Conservation (phyloP, 2,888 invertebrate species). For the Eucera pruinosa region DNA sequence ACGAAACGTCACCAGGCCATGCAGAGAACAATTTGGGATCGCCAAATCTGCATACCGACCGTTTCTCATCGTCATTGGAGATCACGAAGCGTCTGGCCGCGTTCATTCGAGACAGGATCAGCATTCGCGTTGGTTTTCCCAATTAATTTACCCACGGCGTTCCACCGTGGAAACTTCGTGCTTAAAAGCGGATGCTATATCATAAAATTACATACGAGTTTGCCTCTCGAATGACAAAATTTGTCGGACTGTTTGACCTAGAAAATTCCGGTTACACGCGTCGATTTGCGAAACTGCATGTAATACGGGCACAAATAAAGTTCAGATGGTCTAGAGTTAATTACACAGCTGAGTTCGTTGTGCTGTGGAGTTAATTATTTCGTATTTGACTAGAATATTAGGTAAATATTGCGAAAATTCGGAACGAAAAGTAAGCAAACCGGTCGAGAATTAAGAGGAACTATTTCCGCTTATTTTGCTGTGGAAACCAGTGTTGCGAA, state of each 20-base stretch:
- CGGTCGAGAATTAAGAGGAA: too few species aligned
- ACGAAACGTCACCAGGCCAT: constrained; percentile 41
- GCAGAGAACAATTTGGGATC: constrained; percentile 46
- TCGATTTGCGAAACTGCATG: too few species aligned
- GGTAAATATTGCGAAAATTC: too few species aligned
- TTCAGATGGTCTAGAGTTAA: not conserved
- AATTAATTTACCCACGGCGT: constrained; percentile 27
- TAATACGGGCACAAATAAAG: not conserved
- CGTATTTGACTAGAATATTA: too few species aligned
- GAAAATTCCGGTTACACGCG: not conserved
- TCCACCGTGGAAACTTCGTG: not conserved
- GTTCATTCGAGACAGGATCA: constrained; percentile 17
- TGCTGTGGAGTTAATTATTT: too few species aligned
- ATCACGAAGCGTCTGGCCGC: constrained; percentile 27
- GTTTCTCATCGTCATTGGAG: constrained; percentile 43
- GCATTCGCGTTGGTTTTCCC: constrained; percentile 7
- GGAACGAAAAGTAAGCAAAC: too few species aligned
- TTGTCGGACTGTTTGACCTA: not conserved
- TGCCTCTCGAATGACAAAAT: not conserved
- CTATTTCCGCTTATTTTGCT: too few species aligned
- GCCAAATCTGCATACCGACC: constrained; percentile 43
- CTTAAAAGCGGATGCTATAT: not conserved
- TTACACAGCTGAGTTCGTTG: too few species aligned
- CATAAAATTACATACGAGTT: not conserved
- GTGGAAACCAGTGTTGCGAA: too few species aligned